These are phyloP conservation scores for Drosophila paramelanica DNA, from an alignment of 2,888 invertebrate species.

Conservation along the genomic window DNA sequence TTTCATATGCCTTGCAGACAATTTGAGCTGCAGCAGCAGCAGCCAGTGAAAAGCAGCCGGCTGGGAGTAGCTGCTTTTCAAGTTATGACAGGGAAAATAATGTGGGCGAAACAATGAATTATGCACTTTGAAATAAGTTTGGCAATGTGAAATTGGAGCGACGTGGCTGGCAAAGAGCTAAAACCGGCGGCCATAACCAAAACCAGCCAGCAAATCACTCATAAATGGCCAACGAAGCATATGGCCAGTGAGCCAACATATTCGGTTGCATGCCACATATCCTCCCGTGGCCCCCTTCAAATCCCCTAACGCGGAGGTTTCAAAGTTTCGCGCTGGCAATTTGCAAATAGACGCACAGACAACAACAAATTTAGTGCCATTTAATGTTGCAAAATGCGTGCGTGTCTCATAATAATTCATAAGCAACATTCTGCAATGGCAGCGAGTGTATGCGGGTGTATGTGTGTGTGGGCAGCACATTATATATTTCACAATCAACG, in stretches of 20 bases:
- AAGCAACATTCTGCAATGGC: conserved; percentile 76
- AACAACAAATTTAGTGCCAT: conserved; percentile 78
- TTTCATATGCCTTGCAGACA: conserved; percentile 76
- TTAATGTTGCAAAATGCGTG: conserved; percentile 80
- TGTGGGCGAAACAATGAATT: conserved; percentile 81
- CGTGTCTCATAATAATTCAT: conserved; percentile 79
- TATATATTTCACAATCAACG: conserved; percentile 72
- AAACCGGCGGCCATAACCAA: conserved; percentile 44
- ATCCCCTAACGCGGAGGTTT: neutral
- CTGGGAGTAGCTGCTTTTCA: conserved; percentile 43
- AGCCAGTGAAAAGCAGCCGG: neutral
- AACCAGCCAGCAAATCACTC: conserved; percentile 72
- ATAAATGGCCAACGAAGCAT: conserved; percentile 70
- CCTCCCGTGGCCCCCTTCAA: neutral
- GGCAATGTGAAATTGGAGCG: conserved; percentile 68
- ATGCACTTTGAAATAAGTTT: conserved; percentile 79
- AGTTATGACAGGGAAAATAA: conserved; percentile 78
- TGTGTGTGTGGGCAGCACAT: conserved; percentile 29
- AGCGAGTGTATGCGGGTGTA: conserved; percentile 14
- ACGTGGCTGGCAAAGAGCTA: conserved; percentile 33
- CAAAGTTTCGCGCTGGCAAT: conserved; percentile 67
- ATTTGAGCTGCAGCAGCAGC: conserved; percentile 33
- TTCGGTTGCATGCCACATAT: conserved; percentile 12
- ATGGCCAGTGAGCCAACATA: conserved; percentile 51
- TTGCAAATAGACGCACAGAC: conserved; percentile 74